These are phyloP conservation scores for Ephestia elutella DNA, from an alignment of 1,140 invertebrate species.

Conservation along the genomic window DNA sequence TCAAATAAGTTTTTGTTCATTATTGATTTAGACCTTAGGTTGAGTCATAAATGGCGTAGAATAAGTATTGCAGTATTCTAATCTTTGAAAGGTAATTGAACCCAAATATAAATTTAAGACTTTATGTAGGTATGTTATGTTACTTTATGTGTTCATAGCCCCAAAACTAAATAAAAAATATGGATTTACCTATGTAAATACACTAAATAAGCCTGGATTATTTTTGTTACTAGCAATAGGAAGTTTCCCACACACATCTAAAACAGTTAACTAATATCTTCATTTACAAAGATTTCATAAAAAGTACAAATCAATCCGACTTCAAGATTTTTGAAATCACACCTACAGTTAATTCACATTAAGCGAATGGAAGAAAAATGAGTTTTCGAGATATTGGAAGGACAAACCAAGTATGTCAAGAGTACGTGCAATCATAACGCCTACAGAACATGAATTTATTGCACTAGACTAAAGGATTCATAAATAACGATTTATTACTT, in stretches of 20 bases:
- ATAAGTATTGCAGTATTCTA: too few species aligned
- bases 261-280: not conserved
- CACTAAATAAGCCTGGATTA: too few species aligned
- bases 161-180: too few species aligned
- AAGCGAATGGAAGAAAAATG: slow-evolving; percentile 28
- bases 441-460: slow-evolving; percentile 10
- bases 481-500: not conserved
- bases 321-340: slow-evolving; percentile 25
- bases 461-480: not conserved
- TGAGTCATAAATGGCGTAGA: too few species aligned
- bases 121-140: too few species aligned
- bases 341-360: slow-evolving; percentile 16
- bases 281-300: not conserved
- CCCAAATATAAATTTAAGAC: too few species aligned
- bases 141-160: too few species aligned
- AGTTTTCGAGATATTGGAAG: slow-evolving; percentile 23
- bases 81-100: too few species aligned
- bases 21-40: too few species aligned
- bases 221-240: too few species aligned
- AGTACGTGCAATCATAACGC: slow-evolving; percentile 5
- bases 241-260: not conserved
- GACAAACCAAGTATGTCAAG: slow-evolving; percentile 21
- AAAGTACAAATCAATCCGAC: slow-evolving; percentile 24
- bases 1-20: too few species aligned
- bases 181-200: too few species aligned